phyloP scores from a whole-genome alignment of 2,113 vertebrate genomes.

The Scytalopus superciliaris region DNA sequence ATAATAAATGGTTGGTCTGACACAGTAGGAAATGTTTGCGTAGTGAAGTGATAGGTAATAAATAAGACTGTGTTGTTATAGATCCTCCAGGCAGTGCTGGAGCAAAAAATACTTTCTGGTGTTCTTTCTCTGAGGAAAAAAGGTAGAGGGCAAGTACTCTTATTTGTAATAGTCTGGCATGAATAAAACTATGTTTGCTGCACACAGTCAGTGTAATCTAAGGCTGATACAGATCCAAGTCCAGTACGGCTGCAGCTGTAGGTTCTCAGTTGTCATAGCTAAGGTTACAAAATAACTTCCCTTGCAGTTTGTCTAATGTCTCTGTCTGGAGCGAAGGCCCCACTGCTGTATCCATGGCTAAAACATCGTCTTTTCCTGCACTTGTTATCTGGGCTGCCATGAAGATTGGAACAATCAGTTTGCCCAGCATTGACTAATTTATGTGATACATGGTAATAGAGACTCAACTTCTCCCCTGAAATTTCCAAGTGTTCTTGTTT shows the following conservation, averaged over 20 bases:
- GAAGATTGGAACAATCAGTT: neutral
- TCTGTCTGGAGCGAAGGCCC: neutral
- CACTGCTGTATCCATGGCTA: neutral
- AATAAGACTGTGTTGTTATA: conserved; percentile 26
- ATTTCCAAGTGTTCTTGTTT: neutral
- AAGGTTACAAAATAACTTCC: conserved; percentile 7
- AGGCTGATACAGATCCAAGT: neutral
- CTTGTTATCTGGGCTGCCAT: neutral
- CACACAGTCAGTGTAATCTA: neutral
- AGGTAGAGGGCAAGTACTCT: neutral
- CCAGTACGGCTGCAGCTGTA: neutral
- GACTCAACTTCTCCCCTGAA: neutral
- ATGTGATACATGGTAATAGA: neutral
- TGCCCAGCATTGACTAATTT: neutral
- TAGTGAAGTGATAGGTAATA: neutral
- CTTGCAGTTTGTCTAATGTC: neutral
- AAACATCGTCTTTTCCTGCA: neutral
- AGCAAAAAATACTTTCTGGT: neutral
- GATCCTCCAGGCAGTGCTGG: conserved; percentile 3
- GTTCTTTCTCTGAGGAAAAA: conserved; percentile 6
- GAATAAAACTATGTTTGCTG: neutral
- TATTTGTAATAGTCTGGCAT: neutral
- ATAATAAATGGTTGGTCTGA: conserved; percentile 28
- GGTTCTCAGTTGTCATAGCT: conserved; percentile 26
- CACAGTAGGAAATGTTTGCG: conserved; percentile 19